Evolutionary conservation across 37 sponge, comb jelly and placozoan genomes (phyloP).

Genomic region (Chondrosia reniformis): DNA sequence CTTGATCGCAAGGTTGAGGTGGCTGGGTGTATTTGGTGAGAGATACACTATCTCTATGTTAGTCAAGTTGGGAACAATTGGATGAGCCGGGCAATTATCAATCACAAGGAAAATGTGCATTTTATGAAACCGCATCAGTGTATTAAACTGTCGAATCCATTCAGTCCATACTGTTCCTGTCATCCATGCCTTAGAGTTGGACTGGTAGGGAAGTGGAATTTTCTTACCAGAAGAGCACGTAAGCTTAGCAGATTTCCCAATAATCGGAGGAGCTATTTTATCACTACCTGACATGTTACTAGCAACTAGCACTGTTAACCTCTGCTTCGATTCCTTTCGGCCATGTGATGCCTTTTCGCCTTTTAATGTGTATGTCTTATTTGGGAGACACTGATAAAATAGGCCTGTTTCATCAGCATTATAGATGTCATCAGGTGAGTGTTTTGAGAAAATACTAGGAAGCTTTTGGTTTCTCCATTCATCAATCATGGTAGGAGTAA

Average conservation of each 20-base stretch:
- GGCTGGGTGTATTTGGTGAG: neutral
- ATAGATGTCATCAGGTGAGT: neutral
- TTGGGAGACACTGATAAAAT: neutral
- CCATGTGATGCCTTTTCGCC: neutral
- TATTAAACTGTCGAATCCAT: neutral
- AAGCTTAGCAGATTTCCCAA: neutral
- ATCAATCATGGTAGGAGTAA: neutral
- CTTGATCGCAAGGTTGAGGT: neutral
- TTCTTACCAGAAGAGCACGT: neutral
- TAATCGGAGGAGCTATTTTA: neutral
- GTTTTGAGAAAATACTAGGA: neutral
- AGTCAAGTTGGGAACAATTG: neutral
- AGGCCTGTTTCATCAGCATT: neutral
- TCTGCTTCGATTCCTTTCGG: neutral
- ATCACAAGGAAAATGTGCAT: neutral
- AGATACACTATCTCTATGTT: neutral
- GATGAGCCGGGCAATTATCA: neutral
- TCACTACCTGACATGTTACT: neutral
- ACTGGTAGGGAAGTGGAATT: neutral
- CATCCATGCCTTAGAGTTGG: neutral
- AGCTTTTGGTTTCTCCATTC: slow-evolving; percentile 9
- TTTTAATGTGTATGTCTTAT: neutral
- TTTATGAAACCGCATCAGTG: neutral
- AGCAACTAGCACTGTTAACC: neutral
- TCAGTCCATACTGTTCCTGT: neutral